Conservation (phyloP, 2,113 vertebrate species). For the Clinocottus analis region DNA sequence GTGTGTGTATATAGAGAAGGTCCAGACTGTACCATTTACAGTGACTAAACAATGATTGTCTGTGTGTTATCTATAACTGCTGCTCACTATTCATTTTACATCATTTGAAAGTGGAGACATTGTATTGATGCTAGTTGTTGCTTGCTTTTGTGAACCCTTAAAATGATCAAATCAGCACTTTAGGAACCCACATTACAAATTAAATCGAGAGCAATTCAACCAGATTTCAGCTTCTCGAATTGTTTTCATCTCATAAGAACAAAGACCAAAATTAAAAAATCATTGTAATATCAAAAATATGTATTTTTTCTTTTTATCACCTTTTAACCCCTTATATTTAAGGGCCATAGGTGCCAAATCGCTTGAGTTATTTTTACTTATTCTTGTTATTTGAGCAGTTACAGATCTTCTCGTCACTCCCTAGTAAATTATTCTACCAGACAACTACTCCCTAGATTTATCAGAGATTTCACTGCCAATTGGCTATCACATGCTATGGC, state of each 20-base stretch:
- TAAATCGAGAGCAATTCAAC: neutral
- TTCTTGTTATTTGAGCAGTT: slow-evolving; percentile 60
- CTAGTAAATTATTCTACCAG: slow-evolving; percentile 67
- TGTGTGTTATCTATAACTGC: neutral
- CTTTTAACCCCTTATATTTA: neutral
- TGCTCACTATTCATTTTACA: neutral
- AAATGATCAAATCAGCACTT: neutral
- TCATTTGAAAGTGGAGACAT: neutral
- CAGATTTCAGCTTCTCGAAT: slow-evolving; percentile 6
- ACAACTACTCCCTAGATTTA: slow-evolving; percentile 56
- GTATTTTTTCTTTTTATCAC: neutral
- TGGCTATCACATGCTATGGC: slow-evolving; percentile 52
- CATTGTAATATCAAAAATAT: neutral
- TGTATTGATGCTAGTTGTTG: neutral
- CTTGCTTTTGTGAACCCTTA: neutral
- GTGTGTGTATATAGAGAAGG: too few relatives aligned
- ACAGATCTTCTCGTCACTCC: slow-evolving; percentile 53
- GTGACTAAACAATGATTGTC: neutral
- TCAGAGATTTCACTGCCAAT: slow-evolving; percentile 65
- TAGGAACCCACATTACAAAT: neutral
- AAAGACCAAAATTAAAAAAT: neutral
- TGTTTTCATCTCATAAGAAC: neutral
- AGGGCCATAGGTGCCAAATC: slow-evolving; percentile 43
- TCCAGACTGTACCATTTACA: neutral
- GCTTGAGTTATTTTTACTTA: slow-evolving; percentile 53